A percentile compares a stretch with the other conserved stretches of the same genome.
phyloP scores from a whole-genome alignment of 2,888 invertebrate genomes.

The Tetrapedia diversipes region DNA sequence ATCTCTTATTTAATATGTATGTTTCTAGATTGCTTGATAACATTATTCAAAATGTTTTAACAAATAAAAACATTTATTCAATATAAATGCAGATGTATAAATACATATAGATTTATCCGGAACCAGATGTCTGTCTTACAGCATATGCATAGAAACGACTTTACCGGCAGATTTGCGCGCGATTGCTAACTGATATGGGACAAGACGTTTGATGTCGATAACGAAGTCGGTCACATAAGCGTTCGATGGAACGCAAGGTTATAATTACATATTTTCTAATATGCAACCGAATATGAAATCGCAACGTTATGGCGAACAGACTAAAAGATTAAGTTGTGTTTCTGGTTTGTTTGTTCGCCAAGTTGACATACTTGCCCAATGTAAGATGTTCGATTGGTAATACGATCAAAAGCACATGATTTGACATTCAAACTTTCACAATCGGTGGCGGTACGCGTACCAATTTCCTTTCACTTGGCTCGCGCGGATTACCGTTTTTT shows the following conservation, averaged over 20 bases:
- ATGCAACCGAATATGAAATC: background rate
- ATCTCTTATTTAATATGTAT: background rate
- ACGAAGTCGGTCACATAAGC: background rate
- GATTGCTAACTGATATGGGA: background rate
- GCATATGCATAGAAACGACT: background rate
- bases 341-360: background rate
- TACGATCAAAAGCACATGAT: conserved; percentile 7
- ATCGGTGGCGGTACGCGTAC: conserved; percentile 5
- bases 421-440: conserved; percentile 52
- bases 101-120: no score
- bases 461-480: conserved; percentile 34
- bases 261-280: background rate
- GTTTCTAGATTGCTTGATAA: no score
- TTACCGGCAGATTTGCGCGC: conserved; percentile 6
- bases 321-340: background rate
- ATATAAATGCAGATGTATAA: background rate
- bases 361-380: background rate
- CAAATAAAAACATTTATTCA: no score
- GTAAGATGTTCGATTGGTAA: background rate
- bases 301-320: background rate
- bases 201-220: background rate
- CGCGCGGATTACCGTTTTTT: conserved; percentile 31
- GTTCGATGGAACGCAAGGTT: conserved; percentile 23
- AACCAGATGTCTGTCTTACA: background rate
- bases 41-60: background rate